Base-by-base conservation (phyloP, 2,113 vertebrate species). In the Odobenus rosmarus region DNA sequence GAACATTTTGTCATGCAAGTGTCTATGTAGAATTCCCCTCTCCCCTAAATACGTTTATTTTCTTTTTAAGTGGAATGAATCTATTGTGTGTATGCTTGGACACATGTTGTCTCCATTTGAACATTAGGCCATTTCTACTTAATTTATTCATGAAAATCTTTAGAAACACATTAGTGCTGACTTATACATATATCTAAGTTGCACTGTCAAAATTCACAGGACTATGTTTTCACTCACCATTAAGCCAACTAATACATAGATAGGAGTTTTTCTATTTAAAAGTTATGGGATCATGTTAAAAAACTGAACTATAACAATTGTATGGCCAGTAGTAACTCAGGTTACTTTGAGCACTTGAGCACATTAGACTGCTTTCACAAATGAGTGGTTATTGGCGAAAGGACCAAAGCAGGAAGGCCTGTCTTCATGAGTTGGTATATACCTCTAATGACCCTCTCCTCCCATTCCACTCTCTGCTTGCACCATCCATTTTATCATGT, bases 61-160 rank as follows among this genome's bases (percentile, higher is more conserved):
- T 92, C 31, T 76, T 93, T 72, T 77, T 26, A 90, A 88, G 39
- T 95, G 36, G 53, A 67, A 67, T 64, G 74, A 88, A 51, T 90
- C n/a, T 71, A 0, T 57, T 96, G 16, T 61, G 14, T 59, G 31
- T 49, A n/a, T 36, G 13, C 49, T 59, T 90, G 72, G 74, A 86
- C 33, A 59, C 5, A 39, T 49, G 42, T 90, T 85, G 18, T 85
- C 42, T 90, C 8, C 5, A 24, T 62, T 67, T 94, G 76, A 74
- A 46, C 83, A 69, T 33, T 14, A 83, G 39, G 36, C 55, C 13
- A n/a, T 84, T 88, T 91, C 53, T 93, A 21, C 26, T 88, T 18
- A 77, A 0, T 86, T 87, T 86, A 53, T 74, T 82, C 53, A 87
- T 81, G 46, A 3, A 90, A 7, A 87, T 82, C 51, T 69, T 69